Conservation (phyloP, 2,113 vertebrate species). For the Phrynosoma platyrhinos region DNA sequence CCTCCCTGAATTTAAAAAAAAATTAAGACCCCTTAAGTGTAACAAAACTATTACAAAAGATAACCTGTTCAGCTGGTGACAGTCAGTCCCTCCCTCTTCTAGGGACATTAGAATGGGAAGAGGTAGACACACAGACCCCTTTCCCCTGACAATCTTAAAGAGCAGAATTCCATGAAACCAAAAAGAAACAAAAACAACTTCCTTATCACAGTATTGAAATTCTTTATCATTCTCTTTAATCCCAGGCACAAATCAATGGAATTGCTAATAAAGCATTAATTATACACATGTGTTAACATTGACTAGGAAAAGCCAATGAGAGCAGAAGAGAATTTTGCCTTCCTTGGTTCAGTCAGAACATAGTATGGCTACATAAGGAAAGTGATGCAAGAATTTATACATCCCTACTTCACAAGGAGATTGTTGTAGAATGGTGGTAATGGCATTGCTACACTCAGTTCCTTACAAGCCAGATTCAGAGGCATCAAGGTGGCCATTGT, state of each 20-base stretch:
- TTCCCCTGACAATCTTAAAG: not conserved
- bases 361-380: not conserved
- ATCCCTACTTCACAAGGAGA: not conserved
- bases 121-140: not conserved
- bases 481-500: not conserved
- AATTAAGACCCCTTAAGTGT: constrained; percentile 14
- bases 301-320: not conserved
- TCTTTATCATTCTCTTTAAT: not conserved
- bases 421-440: not conserved
- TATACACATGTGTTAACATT: not conserved
- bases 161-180: no score
- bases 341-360: not conserved
- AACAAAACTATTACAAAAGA: constrained; percentile 7
- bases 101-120: not conserved
- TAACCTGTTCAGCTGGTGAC: not conserved
- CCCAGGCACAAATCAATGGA: not conserved
- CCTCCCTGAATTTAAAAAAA: not conserved
- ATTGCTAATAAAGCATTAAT: not conserved
- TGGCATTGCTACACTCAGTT: not conserved
- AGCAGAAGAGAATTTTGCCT: not conserved
- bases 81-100: not conserved
- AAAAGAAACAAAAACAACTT: not conserved
- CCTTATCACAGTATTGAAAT: no score
- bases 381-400: not conserved
- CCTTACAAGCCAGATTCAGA: not conserved